A percentile compares a stretch with the other conserved stretches of the same genome.
phyloP scores from a whole-genome alignment of 2,797 vertebrate genomes.

The Nyctalus aviator region DNA sequence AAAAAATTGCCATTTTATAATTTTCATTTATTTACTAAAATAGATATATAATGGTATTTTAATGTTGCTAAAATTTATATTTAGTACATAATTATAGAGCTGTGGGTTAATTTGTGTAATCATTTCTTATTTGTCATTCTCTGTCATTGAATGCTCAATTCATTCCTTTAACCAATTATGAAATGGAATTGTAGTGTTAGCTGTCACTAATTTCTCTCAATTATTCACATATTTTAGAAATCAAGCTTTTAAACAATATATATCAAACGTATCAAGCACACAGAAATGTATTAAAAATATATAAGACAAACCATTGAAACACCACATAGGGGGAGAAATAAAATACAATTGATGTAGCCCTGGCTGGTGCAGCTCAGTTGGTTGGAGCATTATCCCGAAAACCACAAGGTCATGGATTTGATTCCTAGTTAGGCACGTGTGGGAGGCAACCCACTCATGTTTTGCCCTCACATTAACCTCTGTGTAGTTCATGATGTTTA shows the following conservation, averaged over 20 bases:
- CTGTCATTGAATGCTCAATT: background rate
- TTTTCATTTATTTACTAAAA: slow-evolving; percentile 43
- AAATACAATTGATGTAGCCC: background rate
- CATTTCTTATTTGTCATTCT: background rate
- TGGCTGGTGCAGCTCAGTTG: background rate
- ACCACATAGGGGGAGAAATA: background rate
- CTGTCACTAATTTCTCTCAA: background rate
- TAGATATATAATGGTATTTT: background rate
- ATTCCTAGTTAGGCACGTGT: background rate
- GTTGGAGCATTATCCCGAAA: background rate
- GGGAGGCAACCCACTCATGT: background rate
- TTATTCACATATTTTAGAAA: slow-evolving; percentile 50
- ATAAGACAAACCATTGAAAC: background rate
- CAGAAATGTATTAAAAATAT: background rate
- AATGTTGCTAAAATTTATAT: background rate
- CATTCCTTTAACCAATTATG: slow-evolving; percentile 3
- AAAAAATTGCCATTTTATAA: background rate
- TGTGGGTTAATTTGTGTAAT: background rate
- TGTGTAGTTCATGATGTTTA: background rate
- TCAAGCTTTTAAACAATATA: background rate
- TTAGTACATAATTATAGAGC: background rate
- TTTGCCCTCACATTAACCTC: background rate
- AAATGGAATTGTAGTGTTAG: background rate
- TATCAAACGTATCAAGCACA: background rate
- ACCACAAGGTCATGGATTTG: background rate